phyloP scores from a whole-genome alignment of 2,113 vertebrate genomes.

The Etia nguti region DNA sequence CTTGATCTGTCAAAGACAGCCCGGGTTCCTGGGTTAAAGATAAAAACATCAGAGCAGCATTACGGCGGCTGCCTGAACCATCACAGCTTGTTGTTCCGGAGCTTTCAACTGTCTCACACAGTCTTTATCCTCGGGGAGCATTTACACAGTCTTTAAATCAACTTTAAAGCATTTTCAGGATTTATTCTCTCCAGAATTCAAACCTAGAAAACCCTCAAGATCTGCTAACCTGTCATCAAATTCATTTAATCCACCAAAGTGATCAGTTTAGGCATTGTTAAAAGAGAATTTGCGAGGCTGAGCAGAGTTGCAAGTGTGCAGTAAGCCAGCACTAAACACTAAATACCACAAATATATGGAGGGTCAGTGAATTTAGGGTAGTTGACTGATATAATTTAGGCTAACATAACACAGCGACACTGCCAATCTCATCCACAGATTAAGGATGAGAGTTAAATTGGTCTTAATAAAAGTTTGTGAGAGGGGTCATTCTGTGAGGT shows the following conservation, averaged over 20 bases:
- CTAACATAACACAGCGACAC: background rate
- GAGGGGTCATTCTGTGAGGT: background rate
- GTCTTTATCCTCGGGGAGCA: rapidly evolving
- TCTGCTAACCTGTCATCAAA: too few relatives aligned
- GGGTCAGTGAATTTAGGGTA: background rate
- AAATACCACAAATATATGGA: background rate
- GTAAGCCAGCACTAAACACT: too few relatives aligned
- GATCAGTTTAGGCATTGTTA: too few relatives aligned
- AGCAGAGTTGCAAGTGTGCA: too few relatives aligned
- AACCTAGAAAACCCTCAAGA: background rate
- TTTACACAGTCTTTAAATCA: background rate
- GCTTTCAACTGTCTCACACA: background rate
- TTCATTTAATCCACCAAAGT: too few relatives aligned
- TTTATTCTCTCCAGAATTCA: background rate
- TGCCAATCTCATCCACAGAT: background rate
- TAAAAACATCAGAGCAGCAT: background rate
- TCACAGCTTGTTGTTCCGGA: background rate
- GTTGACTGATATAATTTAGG: background rate
- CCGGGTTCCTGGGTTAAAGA: background rate
- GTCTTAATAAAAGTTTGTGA: background rate
- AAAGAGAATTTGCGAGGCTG: too few relatives aligned
- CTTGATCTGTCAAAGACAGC: background rate
- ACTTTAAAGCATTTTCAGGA: background rate
- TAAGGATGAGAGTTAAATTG: background rate
- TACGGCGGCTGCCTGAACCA: background rate